Conservation (phyloP, 2,113 vertebrate species). For the Protobothrops flavoviridis region DNA sequence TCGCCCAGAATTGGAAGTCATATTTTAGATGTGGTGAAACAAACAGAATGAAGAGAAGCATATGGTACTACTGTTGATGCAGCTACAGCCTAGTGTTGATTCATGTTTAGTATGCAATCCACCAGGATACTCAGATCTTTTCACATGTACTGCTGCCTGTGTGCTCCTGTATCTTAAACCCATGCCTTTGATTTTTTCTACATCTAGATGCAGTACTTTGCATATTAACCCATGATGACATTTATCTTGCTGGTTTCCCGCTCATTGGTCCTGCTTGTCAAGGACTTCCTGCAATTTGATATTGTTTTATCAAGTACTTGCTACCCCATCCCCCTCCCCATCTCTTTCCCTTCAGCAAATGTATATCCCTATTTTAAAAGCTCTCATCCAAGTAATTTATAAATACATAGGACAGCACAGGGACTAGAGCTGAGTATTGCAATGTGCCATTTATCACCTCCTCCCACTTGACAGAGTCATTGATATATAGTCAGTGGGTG, state of each 20-base stretch:
- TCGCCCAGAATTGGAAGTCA: background rate
- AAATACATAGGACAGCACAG: background rate
- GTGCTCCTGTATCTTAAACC: background rate
- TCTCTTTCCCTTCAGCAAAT: background rate
- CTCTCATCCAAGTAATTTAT: background rate
- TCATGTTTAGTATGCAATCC: background rate
- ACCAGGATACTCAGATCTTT: background rate
- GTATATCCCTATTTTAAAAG: background rate
- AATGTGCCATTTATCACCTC: background rate
- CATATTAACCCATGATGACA: background rate
- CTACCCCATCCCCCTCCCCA: background rate
- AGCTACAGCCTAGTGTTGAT: background rate
- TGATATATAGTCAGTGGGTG: background rate
- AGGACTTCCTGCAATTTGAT: background rate
- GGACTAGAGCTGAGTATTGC: background rate
- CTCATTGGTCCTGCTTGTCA: background rate
- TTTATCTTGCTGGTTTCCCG: background rate
- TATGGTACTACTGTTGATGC: background rate
- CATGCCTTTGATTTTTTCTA: background rate
- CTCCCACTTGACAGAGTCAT: background rate
- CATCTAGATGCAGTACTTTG: background rate
- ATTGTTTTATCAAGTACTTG: background rate
- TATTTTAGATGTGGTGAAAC: background rate
- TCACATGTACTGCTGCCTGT: background rate
- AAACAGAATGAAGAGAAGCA: background rate